phyloP scores from a whole-genome alignment of 2,888 invertebrate species.

The Ectemnius lituratus region DNA sequence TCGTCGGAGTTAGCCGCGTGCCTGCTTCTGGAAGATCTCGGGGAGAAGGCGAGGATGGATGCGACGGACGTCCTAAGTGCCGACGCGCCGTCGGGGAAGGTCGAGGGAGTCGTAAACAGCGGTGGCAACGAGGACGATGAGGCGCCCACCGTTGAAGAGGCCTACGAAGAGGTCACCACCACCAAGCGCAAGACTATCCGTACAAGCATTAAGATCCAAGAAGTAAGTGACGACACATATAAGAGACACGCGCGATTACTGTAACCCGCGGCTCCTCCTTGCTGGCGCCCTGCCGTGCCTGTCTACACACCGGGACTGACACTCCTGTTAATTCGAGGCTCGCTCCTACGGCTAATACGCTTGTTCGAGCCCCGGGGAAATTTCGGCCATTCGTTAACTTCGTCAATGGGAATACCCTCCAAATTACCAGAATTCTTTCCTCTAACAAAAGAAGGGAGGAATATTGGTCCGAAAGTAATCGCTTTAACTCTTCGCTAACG shows the following conservation, averaged over 20 bases:
- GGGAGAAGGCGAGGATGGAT: slow-evolving; percentile 69
- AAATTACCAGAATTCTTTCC: no score
- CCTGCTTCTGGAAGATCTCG: slow-evolving; percentile 54
- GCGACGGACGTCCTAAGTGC: slow-evolving; percentile 72
- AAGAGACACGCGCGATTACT: slow-evolving; percentile 41
- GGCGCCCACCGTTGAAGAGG: slow-evolving; percentile 73
- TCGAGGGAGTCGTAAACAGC: slow-evolving; percentile 33
- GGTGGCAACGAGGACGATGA: slow-evolving; percentile 60
- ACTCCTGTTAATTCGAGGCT: not conserved
- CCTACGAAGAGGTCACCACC: slow-evolving; percentile 76
- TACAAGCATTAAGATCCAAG: slow-evolving; percentile 76
- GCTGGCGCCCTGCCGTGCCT: slow-evolving; percentile 33
- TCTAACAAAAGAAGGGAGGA: no score
- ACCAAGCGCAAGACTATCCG: slow-evolving; percentile 74
- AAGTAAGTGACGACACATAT: slow-evolving; percentile 66
- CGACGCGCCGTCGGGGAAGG: slow-evolving; percentile 42
- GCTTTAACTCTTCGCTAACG: no score
- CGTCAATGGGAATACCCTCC: no score
- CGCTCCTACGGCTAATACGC: not conserved
- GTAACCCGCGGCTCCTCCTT: slow-evolving; percentile 14
- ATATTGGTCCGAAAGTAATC: no score
- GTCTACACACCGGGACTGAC: slow-evolving; percentile 15
- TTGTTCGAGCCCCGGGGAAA: slow-evolving; percentile 18
- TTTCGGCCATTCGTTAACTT: no score
- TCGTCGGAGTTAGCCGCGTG: not conserved